Base-by-base conservation (phyloP, 2,888 invertebrate genomes). In the Mechanitis mazaeus region DNA sequence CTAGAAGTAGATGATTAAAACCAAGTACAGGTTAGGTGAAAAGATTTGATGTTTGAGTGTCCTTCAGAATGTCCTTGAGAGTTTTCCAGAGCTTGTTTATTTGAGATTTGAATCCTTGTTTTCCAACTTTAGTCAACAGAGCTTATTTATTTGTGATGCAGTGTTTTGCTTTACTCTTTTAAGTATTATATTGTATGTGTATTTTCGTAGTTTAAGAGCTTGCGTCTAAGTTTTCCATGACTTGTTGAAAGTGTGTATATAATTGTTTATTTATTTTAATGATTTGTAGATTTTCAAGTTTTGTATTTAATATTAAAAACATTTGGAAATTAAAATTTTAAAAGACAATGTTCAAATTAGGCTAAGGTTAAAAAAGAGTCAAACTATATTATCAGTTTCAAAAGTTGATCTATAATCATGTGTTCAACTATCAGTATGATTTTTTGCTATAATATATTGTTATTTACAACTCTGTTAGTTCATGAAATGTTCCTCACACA, bases 1-100 rank as follows among this genome's bases (percentile, higher is more conserved):
- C 90, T 95, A 74, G 94, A 93, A 70, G 90, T 94, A 66, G 94
- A 94, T 72, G 94, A 89, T 69, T 88, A 56, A 58, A 6, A 47
- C 28, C 6, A 6, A 47, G 6, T 35, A 2, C 6, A 35, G 35
- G 35, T 3, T 35, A 5, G 35, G 35, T 35, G 35, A 35, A 20
- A 20, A 20, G 20, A 20, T 20, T 20, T 20, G 20, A 20, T 20
- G 20, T 20, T 20, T 20, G 20, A 20, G 20, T 20, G 20, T 20
- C 20, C 20, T 20, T 20, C 20, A 20, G 20, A 20, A 20, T 20
- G 20, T 20, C 20, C 20, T 20, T 20, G 20, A 20, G 20, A 0
- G 20, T 20, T 20, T 20, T 20, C 20, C 20, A 20, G 20, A 20
- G 20, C 20, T 20, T 20, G 20, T 20, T 20, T 6, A 6, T 35